Percentiles rank a stretch among this genome's conserved stretches.
phyloP scores from a whole-genome alignment of 2,797 vertebrate genomes.

The Pteropus rufus region DNA sequence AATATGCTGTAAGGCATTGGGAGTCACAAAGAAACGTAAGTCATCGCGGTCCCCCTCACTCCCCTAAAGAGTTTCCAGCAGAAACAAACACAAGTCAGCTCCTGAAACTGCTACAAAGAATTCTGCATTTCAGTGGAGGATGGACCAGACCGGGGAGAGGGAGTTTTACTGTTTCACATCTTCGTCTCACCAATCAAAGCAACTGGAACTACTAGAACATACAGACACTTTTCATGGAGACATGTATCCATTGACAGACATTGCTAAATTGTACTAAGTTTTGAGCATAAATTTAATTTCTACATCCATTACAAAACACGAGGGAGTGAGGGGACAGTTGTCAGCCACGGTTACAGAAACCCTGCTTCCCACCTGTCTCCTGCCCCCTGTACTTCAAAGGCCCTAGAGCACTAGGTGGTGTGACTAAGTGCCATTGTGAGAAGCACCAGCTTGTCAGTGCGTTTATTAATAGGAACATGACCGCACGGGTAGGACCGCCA shows the following conservation, averaged over 20 bases:
- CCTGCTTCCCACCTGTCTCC: background rate
- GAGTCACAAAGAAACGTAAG: background rate
- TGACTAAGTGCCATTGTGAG: background rate
- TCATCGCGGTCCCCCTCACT: background rate
- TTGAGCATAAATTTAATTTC: background rate
- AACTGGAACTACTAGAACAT: background rate
- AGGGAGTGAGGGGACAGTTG: background rate
- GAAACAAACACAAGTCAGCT: background rate
- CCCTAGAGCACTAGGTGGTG: background rate
- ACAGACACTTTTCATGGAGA: background rate
- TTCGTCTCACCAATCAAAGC: background rate
- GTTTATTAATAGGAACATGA: slow-evolving; percentile 30
- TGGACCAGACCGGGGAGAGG: background rate
- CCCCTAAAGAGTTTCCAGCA: background rate
- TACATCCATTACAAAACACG: background rate
- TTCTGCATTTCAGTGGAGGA: background rate
- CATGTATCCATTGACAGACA: background rate
- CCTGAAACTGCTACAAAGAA: background rate
- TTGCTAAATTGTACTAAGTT: background rate
- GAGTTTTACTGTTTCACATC: background rate
- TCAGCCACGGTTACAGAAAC: background rate
- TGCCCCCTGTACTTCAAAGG: background rate
- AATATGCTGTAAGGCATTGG: background rate
- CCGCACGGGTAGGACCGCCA: background rate
- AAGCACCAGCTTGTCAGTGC: background rate